Percentiles rank a stretch among this genome's conserved stretches.
Evolutionary conservation across 1,140 invertebrate species (phyloP).

Genomic region (Druon quercuslanigerum): DNA sequence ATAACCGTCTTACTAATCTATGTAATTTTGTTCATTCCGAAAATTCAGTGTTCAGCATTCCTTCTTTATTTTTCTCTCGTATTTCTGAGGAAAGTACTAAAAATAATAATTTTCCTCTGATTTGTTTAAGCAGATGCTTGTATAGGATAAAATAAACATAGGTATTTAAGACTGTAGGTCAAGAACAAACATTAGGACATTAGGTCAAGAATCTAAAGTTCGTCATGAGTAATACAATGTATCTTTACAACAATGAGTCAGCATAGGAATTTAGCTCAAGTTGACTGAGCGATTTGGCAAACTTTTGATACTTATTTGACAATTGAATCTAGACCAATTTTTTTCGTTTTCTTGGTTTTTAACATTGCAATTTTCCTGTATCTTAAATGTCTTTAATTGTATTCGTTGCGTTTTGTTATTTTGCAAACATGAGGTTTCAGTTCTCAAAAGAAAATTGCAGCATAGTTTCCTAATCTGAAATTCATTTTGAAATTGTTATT

Average conservation of each 20-base stretch:
- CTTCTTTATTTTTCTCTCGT: too few species aligned
- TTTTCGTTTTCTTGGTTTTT: not conserved
- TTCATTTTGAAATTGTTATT: too few species aligned
- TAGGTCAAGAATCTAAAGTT: constrained; percentile 12
- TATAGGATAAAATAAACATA: not conserved
- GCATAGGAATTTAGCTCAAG: constrained; percentile 26
- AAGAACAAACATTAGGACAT: constrained; percentile 18
- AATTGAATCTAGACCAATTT: not conserved
- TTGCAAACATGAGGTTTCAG: too few species aligned
- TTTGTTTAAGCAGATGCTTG: not conserved
- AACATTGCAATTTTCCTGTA: not conserved
- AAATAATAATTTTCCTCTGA: not conserved
- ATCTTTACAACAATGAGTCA: constrained; percentile 25
- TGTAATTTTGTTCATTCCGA: too few species aligned
- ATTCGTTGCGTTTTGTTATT: not conserved
- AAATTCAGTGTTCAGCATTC: too few species aligned
- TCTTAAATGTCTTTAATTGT: not conserved
- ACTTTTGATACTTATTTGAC: constrained; percentile 7
- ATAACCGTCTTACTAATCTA: too few species aligned
- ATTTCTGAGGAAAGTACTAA: not conserved
- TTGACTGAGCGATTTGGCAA: constrained; percentile 15
- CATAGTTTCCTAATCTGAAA: too few species aligned
- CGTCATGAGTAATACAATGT: constrained; percentile 20
- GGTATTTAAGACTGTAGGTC: constrained; percentile 20
- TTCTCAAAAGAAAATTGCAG: too few species aligned